phyloP scores from a whole-genome alignment of 2,113 vertebrate species.

The Hydrolagus affinis region DNA sequence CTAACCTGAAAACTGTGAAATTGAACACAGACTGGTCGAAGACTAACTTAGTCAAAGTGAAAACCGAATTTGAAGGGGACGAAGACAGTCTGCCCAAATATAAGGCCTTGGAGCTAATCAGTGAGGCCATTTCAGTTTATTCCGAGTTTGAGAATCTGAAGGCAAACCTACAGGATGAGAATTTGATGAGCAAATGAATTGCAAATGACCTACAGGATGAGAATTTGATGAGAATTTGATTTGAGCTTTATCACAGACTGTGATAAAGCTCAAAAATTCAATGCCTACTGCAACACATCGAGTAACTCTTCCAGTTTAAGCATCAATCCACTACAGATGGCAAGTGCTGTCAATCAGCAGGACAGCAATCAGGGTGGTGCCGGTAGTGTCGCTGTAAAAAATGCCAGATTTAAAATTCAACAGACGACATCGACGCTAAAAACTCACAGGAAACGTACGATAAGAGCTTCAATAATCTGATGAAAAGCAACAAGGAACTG shows the following conservation, averaged over 20 bases:
- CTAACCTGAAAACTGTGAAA: background rate
- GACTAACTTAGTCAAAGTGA: background rate
- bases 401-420: conserved; percentile 24
- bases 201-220: too few species aligned
- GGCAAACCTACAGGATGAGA: background rate
- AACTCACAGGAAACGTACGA: too few species aligned
- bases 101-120: background rate
- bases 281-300: background rate
- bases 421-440: background rate
- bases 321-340: background rate
- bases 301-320: background rate
- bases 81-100: background rate
- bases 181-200: background rate
- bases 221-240: too few species aligned
- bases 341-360: background rate
- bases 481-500: conserved; percentile 19
- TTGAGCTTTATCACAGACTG: too few species aligned
- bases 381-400: background rate
- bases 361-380: background rate
- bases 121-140: background rate
- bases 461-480: background rate
- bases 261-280: background rate
- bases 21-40: background rate
- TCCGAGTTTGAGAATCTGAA: background rate
- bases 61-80: background rate